A percentile compares a stretch with the other conserved stretches of the same genome.
phyloP scores from a whole-genome alignment of 2,888 invertebrate genomes.

The Dorcus hopei region DNA sequence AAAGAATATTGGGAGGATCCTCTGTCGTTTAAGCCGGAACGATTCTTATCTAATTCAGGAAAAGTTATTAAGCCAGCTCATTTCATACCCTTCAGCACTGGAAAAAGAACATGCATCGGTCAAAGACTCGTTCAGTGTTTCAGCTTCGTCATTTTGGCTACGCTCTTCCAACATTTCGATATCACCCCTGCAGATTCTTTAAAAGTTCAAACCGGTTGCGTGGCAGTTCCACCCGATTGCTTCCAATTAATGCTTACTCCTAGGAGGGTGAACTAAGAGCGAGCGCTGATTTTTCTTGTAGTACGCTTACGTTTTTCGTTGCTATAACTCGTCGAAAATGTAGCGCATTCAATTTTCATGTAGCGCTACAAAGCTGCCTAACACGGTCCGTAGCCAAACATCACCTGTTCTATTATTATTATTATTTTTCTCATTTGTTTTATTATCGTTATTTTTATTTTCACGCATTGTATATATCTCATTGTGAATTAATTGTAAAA shows the following conservation, averaged over 20 bases:
- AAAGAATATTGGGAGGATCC: conserved; percentile 72
- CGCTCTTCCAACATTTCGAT: conserved; percentile 69
- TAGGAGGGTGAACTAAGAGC: conserved; percentile 35
- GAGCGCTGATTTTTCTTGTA: background rate
- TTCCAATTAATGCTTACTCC: conserved; percentile 62
- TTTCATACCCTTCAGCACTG: conserved; percentile 83
- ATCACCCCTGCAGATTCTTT: conserved; percentile 59
- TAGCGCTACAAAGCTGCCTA: background rate
- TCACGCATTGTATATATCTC: conserved; percentile 37
- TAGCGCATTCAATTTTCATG: background rate
- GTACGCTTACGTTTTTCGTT: conserved; percentile 12
- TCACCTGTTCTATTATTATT: conserved; percentile 30
- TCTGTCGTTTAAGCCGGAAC: conserved; percentile 67
- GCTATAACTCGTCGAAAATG: background rate
- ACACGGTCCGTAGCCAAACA: conserved; percentile 21
- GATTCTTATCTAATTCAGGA: conserved; percentile 59
- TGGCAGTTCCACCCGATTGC: conserved; percentile 71
- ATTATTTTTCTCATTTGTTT: conserved; percentile 27
- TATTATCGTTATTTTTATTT: conserved; percentile 31
- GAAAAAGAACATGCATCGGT: conserved; percentile 83
- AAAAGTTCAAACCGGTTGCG: conserved; percentile 64
- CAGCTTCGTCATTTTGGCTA: conserved; percentile 70
- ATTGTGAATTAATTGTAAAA: conserved; percentile 43
- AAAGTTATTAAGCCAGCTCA: conserved; percentile 60
- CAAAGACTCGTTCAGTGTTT: conserved; percentile 76